phyloP scores from a whole-genome alignment of 2,888 invertebrate species.

The Furcula furcula region DNA sequence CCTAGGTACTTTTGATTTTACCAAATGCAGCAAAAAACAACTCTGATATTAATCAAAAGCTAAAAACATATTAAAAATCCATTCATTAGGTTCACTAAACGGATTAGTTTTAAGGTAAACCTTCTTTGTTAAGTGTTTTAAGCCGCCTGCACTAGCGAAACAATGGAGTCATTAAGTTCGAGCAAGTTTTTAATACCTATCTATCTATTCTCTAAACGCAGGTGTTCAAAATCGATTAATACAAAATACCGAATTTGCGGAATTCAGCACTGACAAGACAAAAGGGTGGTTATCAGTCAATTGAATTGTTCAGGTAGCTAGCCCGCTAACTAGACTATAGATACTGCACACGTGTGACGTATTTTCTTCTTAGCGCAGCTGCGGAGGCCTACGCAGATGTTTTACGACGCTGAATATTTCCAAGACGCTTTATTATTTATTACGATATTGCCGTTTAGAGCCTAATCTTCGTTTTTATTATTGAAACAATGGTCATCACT shows the following conservation, averaged over 20 bases:
- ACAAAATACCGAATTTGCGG: constrained; percentile 11
- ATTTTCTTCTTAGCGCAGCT: constrained; percentile 74
- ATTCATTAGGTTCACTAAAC: not conserved
- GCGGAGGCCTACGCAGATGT: constrained; percentile 75
- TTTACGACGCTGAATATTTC: constrained; percentile 78
- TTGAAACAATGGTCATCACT: constrained; percentile 75
- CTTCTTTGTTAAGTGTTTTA: not conserved
- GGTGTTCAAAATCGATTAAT: constrained; percentile 48
- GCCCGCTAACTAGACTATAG: constrained; percentile 46
- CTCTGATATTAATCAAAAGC: too few relatives aligned
- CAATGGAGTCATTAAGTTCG: constrained; percentile 13
- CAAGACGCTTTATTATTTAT: constrained; percentile 78
- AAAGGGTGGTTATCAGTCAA: constrained; percentile 44
- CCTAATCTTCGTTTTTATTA: constrained; percentile 78
- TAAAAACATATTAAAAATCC: too few relatives aligned
- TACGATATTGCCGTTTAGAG: constrained; percentile 78
- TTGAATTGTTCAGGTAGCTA: constrained; percentile 50
- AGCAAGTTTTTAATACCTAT: constrained; percentile 22
- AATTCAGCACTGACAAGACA: constrained; percentile 25
- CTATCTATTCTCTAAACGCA: constrained; percentile 43
- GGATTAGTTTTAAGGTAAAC: not conserved
- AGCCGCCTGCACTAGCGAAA: not conserved
- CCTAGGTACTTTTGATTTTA: too few relatives aligned
- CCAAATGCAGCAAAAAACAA: too few relatives aligned
- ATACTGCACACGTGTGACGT: constrained; percentile 73